Evolutionary conservation across 1,140 invertebrate genomes (phyloP), one percentile per base, ranked within the genome.

Genomic region (Zaprionus tsacasi): DNA sequence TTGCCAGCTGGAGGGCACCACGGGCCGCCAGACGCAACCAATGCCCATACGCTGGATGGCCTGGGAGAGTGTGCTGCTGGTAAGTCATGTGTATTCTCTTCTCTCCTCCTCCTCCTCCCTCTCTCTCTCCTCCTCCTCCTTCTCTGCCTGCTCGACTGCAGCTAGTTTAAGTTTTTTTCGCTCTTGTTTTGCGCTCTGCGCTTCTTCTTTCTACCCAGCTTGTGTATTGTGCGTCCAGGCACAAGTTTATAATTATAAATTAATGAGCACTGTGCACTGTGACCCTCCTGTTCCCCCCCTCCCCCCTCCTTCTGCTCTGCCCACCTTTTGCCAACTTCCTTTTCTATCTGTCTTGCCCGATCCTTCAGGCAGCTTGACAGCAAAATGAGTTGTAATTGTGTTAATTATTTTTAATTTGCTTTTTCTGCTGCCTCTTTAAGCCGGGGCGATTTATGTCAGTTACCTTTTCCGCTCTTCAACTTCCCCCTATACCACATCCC

Each of bases 11-110:
- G 96, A 96, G 77, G 95, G 94, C 65, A 82, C 82, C 10, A 80
- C 79, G 55, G 90, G 86, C 52, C 86, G 91, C 25, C 91, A 92
- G 74, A 85, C 86, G 69, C 94, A 94, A 57, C 94, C 95, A 56
- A 94, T 95, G 76, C 96, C 96, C 35, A 96, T 97, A 66, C 94
- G 96, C 81, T 97, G 96, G 96, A 94, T 96, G 93, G 95, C 96
- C 17, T 97, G 96, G 97, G 97, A 98, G 93, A 96, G 96, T 90
- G 95, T 97, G 76, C 91, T 97, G 38, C 81, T 97, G 94, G 96
- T 97, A 94, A 94, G 94, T 93, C 43, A 17, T 5, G 1, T 11
- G 1, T 45, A 12, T 11, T 12, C 5, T n/a, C n/a, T n/a, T n/a
- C 21, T 21, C 21, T 6, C 21, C 10, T 38, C 6, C 13, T 6